A percentile compares a stretch with the other conserved stretches of the same genome.
phyloP scores from a whole-genome alignment of 2,888 invertebrate species.

The Unio pictorum region DNA sequence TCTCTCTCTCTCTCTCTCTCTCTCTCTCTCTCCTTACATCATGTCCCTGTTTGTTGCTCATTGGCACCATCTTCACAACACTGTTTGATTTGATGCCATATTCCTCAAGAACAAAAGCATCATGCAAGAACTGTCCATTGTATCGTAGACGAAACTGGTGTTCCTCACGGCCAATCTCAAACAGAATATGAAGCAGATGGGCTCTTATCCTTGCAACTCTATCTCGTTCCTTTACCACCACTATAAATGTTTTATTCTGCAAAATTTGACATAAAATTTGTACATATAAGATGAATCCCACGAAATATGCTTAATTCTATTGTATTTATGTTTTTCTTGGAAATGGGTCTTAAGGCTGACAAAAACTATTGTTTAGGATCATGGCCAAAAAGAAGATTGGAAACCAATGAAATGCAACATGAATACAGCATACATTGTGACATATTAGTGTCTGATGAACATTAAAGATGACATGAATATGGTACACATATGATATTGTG shows the following conservation, averaged over 20 bases:
- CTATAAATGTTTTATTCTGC: constrained; percentile 66
- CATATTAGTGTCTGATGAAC: too few relatives aligned
- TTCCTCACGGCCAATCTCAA: constrained; percentile 62
- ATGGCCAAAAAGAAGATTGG: too few relatives aligned
- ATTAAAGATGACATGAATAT: too few relatives aligned
- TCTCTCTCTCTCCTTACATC: constrained; percentile 46
- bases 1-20: constrained; percentile 4
- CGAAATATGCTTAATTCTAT: too few relatives aligned
- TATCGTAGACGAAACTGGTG: constrained; percentile 66
- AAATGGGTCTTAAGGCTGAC: too few relatives aligned
- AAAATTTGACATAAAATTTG: constrained; percentile 8
- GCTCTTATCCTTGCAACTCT: constrained; percentile 64
- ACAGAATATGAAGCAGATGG: constrained; percentile 64
- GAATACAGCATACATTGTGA: too few relatives aligned
- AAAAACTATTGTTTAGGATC: too few relatives aligned
- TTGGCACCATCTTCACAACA: constrained; percentile 64
- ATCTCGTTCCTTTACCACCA: constrained; percentile 55
- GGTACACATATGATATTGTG: too few relatives aligned
- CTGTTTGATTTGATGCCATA: constrained; percentile 62
- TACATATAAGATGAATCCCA: too few relatives aligned
- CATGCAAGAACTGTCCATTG: constrained; percentile 64
- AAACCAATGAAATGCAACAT: too few relatives aligned
- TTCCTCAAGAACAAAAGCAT: constrained; percentile 61
- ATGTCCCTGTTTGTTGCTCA: constrained; percentile 40
- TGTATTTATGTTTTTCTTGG: too few relatives aligned